Base-by-base conservation (phyloP, 2,113 vertebrate species). In the Bos indicus region DNA sequence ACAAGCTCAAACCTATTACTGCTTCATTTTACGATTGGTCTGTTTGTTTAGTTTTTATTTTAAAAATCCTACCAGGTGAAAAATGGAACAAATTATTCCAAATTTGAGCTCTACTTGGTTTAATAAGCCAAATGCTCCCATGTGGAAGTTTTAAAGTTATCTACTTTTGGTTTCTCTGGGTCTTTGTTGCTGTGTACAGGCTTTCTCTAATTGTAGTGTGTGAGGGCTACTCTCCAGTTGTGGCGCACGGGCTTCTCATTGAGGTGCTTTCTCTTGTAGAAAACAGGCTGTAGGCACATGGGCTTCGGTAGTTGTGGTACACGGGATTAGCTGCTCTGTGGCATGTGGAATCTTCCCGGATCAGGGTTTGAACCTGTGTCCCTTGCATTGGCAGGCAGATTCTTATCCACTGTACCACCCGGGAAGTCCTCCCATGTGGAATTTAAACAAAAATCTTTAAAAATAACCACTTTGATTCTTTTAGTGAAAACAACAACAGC, bases 1-100 rank as follows among this genome's bases (percentile, higher is more conserved):
- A 81, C 25, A 85, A 95, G 74, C 92, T 33, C 43, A 51, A 87
- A 21, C 4, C 16, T 48, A 33, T 60, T 40, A 9, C 21, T 97
- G 9, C 13, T 77, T 30, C 30, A 51, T 89, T 91, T 23, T 7
- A 84, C 10, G 0, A 2, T 46, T 88, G 85, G 25, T 40, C 91
- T 62, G 77, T 56, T 46, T 21, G 64, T 57, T 46, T 33, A 51
- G 13, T 43, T 92, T 62, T 90, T 82, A 40, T 93, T 93, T 93
- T 15, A 36, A 82, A 97, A n/a, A 86, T 91, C 48, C 90, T 80
- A 64, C 62, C 30, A 92, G 10, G 25, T 81, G 15, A 74, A 82
- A 84, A 77, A 78, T 40, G 33, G 5, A 60, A 93, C 23, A 86
- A 64, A 78, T 95, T 85, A 81, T 80, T 90, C 30, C 62, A 95